A percentile compares a stretch with the other conserved stretches of the same genome.
Conservation (phyloP, 1,140 invertebrate genomes). For the Stenopsyche tienmushanensis region DNA sequence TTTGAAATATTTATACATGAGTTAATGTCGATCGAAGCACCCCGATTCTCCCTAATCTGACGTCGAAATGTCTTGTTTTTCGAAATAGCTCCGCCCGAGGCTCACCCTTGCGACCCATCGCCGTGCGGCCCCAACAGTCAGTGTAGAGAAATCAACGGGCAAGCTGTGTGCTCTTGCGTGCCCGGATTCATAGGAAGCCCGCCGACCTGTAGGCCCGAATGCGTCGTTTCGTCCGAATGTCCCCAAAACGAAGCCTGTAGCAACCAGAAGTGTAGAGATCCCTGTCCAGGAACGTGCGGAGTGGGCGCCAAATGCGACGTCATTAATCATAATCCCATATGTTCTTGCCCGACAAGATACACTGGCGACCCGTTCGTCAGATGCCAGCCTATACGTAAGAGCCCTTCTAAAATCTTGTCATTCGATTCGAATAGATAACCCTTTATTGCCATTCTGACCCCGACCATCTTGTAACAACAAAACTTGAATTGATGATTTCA, state of each 20-base stretch:
- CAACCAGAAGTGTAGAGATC: slow-evolving; percentile 63
- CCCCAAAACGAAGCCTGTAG: slow-evolving; percentile 61
- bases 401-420: slow-evolving; percentile 14
- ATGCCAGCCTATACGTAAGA: slow-evolving; percentile 53
- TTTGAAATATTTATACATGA: background rate
- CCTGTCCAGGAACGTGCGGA: slow-evolving; percentile 66
- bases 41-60: slow-evolving; percentile 35
- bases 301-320: slow-evolving; percentile 62
- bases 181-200: slow-evolving; percentile 62
- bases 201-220: slow-evolving; percentile 65
- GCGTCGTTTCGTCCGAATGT: slow-evolving; percentile 64
- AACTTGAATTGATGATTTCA: background rate
- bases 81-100: slow-evolving; percentile 40
- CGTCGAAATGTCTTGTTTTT: background rate
- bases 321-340: slow-evolving; percentile 63
- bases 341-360: slow-evolving; percentile 60
- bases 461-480: background rate
- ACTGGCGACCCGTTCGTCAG: slow-evolving; percentile 62
- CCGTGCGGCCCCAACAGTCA: slow-evolving; percentile 65
- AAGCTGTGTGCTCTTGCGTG: slow-evolving; percentile 63
- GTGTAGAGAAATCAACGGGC: slow-evolving; percentile 59
- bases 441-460: background rate
- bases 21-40: too few relatives aligned
- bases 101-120: slow-evolving; percentile 59
- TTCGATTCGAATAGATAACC: background rate